These are phyloP conservation scores for Oxyura jamaicensis DNA, from an alignment of 2,113 vertebrate genomes.

Conservation along the genomic window DNA sequence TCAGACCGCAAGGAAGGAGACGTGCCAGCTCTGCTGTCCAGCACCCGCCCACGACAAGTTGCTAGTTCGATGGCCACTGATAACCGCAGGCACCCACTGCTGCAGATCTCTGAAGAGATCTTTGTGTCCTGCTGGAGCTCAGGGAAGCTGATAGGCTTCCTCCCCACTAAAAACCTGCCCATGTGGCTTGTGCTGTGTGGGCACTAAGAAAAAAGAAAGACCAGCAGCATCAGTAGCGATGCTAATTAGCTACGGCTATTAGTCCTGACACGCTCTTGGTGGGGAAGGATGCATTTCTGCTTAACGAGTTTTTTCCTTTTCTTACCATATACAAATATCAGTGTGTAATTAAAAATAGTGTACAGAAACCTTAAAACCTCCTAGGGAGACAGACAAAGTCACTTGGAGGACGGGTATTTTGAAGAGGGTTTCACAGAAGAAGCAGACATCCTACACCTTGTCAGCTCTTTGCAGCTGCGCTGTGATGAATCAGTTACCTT, in stretches of 20 bases:
- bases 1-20: neutral
- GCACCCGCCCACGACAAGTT: neutral
- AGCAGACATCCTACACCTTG: neutral
- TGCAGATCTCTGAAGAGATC: neutral
- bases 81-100: neutral
- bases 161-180: fast-evolving
- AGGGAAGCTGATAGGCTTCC: neutral
- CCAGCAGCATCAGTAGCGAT: neutral
- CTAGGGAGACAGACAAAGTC: neutral
- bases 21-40: too few species aligned
- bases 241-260: fast-evolving
- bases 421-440: neutral
- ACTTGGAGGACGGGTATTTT: neutral
- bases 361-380: neutral
- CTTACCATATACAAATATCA: neutral
- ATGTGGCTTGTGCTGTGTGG: neutral
- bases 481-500: too few species aligned
- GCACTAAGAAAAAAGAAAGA: neutral
- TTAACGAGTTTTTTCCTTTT: neutral
- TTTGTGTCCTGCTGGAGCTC: fast-evolving
- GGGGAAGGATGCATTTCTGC: neutral
- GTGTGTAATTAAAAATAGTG: neutral
- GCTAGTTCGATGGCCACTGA: fast-evolving
- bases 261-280: neutral
- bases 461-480: neutral